Evolutionary conservation across 2,113 vertebrate genomes (phyloP).

Genomic region (Seriola quinqueradiata): DNA sequence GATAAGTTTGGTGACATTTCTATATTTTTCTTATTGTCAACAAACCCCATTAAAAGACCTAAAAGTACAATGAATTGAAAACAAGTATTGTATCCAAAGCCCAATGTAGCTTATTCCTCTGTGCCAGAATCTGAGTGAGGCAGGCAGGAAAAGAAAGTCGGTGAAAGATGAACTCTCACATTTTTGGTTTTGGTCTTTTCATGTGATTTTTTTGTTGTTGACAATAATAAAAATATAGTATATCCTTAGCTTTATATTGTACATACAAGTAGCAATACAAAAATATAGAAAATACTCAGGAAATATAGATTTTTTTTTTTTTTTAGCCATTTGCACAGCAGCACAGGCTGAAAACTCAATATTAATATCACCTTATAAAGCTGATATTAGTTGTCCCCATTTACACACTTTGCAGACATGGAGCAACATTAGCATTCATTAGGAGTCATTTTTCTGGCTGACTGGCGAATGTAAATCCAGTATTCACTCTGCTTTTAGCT

Average conservation of each 20-base stretch:
- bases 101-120: background rate
- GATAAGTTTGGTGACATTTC: background rate
- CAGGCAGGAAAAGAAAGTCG: no score
- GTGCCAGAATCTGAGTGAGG: no score
- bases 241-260: background rate
- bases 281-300: no score
- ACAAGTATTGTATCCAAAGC: background rate
- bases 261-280: background rate
- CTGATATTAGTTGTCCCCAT: no score
- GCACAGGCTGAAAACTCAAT: background rate
- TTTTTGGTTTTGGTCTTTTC: no score
- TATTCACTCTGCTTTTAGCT: no score
- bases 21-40: background rate
- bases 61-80: background rate
- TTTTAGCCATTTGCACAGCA: background rate
- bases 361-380: background rate
- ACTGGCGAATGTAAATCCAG: no score
- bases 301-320: background rate
- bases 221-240: background rate
- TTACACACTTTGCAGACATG: no score
- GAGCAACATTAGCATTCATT: no score
- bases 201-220: background rate
- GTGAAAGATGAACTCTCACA: background rate
- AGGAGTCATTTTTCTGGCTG: no score
- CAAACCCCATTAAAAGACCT: background rate